Conservation (phyloP, 1,140 invertebrate species). For the Panagrolaimus sp. region DNA sequence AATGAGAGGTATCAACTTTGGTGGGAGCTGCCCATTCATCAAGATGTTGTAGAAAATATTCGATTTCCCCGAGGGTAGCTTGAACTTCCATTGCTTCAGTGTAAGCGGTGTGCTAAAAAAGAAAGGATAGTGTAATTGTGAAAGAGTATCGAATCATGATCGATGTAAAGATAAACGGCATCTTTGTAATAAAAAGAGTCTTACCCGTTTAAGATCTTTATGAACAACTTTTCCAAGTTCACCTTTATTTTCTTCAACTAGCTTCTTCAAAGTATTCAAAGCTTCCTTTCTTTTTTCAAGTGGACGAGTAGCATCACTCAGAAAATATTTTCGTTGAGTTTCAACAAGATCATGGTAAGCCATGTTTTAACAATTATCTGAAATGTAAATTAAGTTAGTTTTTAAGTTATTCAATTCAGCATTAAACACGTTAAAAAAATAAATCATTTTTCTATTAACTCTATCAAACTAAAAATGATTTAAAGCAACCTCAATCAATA, state of each 20-base stretch:
- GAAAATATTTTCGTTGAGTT: slow-evolving; percentile 37
- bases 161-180: no score
- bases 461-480: no score
- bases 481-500: no score
- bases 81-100: slow-evolving; percentile 34
- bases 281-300: slow-evolving; percentile 22
- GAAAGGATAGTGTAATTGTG: no score
- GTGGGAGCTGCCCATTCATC: slow-evolving; percentile 39
- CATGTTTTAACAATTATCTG: neutral
- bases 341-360: neutral
- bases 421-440: no score
- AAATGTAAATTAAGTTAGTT: no score
- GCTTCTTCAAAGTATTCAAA: slow-evolving; percentile 20
- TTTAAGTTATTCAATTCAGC: no score
- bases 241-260: slow-evolving; percentile 24
- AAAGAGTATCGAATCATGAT: no score
- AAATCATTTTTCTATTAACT: no score
- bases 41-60: slow-evolving; percentile 45
- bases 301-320: slow-evolving; percentile 16
- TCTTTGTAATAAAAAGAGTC: no score
- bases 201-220: slow-evolving; percentile 47
- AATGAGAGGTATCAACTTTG: slow-evolving; percentile 50
- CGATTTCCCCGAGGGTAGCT: slow-evolving; percentile 40
- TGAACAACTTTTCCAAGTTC: slow-evolving; percentile 43
- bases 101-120: neutral